A percentile compares a stretch with the other conserved stretches of the same genome.
Conservation (phyloP, 37 sponge, comb jelly and placozoan genomes). For the Lycopodina hypogea region DNA sequence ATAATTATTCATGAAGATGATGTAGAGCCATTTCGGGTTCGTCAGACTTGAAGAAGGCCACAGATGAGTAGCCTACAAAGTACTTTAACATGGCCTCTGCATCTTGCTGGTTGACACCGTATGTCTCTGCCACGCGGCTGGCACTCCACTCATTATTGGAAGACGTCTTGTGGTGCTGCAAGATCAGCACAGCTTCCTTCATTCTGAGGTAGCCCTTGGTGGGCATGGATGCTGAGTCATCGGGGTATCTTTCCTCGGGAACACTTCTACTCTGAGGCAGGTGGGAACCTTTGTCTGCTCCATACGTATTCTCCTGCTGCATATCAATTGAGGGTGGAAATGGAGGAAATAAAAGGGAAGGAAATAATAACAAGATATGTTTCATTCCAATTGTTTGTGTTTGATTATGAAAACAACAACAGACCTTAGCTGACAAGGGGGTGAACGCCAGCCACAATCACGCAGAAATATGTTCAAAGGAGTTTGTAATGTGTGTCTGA, state of each 20-base stretch:
- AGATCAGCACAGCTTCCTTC: slow-evolving; percentile 6
- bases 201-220: slow-evolving; percentile 20
- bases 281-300: slow-evolving; percentile 15
- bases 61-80: slow-evolving; percentile 29
- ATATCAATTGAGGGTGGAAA: neutral
- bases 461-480: no score
- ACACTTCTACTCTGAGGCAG: slow-evolving; percentile 23
- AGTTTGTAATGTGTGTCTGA: no score
- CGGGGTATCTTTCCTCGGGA: neutral
- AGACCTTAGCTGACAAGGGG: no score
- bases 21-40: slow-evolving; percentile 18
- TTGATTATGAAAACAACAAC: no score
- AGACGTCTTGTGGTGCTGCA: neutral
- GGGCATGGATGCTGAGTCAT: neutral
- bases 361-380: no score
- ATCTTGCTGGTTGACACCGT: slow-evolving; percentile 16
- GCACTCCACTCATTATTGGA: slow-evolving; percentile 9
- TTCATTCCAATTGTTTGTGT: no score
- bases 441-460: no score
- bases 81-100: slow-evolving; percentile 36
- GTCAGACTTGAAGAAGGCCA: neutral
- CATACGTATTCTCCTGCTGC: slow-evolving; percentile 39
- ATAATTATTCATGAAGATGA: slow-evolving; percentile 2
- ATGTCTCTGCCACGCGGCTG: slow-evolving; percentile 1
- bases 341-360: no score